Evolutionary conservation across 2,888 invertebrate genomes (phyloP), one percentile per base, ranked within the genome.

Genomic region (Chydorus sphaericus): DNA sequence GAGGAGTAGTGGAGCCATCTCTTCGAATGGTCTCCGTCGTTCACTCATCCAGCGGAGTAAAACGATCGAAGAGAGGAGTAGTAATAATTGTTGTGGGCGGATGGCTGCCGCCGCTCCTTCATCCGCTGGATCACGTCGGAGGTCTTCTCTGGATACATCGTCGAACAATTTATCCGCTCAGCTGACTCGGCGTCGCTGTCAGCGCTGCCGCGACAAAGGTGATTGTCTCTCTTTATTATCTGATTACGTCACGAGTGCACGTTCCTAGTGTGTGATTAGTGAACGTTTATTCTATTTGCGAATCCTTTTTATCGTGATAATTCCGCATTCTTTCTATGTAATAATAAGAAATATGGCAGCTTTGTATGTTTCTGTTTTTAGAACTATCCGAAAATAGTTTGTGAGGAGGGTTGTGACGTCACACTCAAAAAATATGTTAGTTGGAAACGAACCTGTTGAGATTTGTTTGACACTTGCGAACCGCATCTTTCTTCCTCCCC

Each of bases 141-240:
- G 44, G 26, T 23, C 44, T 5, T 44, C 44, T 14, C 28, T 44
- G 26, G 44, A 44, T n/a, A n/a, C n/a, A n/a, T n/a, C n/a, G n/a
- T n/a, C n/a, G n/a, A n/a, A 11, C 26, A 44, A 28, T 23, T 28
- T 28, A 4, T 44, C 44, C 11, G 11, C 44, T 44, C 44, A 44
- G 10, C n/a, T n/a, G n/a, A 10, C 44, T 23, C 23, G 44, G 44
- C 44, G 44, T 28, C 44, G 44, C 11, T 44, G 44, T 44, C 44
- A 44, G 26, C 44, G 44, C 23, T 44, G 44, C 28, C 44, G 44
- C 44, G 44, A 44, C 44, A 44, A 44, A 44, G 44, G 44, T 44
- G 11, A 23, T 23, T 23, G n/a, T n/a, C n/a, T n/a, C n/a, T n/a
- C n/a, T n/a, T n/a, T n/a, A n/a, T n/a, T n/a, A n/a, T n/a, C n/a